phyloP scores from a whole-genome alignment of 2,888 invertebrate genomes.

The Metacarcinus magister region DNA sequence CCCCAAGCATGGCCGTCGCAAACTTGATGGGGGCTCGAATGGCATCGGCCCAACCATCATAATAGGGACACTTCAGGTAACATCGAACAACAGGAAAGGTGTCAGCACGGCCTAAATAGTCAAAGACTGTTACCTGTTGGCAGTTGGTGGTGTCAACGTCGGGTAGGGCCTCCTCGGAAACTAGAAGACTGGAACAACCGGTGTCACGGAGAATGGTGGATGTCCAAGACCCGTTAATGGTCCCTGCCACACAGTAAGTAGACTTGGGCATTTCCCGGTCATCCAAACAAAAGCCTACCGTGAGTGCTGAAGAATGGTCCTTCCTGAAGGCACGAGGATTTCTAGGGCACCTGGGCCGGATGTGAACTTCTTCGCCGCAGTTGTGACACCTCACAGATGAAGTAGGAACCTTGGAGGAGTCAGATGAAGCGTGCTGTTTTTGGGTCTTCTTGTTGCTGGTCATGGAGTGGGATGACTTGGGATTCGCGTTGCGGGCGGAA shows the following conservation, averaged over 20 bases:
- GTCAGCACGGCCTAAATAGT: conserved; percentile 63
- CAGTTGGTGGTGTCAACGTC: conserved; percentile 18
- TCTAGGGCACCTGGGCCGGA: conserved; percentile 50
- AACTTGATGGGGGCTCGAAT: conserved; percentile 64
- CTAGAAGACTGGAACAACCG: conserved; percentile 47
- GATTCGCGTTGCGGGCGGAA: background rate
- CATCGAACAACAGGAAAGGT: conserved; percentile 4
- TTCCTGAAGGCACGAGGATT: no score
- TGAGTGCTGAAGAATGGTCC: no score
- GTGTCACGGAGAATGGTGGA: conserved; percentile 43
- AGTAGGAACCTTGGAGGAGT: background rate
- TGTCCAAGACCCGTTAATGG: conserved; percentile 44
- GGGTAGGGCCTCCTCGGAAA: conserved; percentile 51
- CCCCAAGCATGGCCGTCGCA: conserved; percentile 48
- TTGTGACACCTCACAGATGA: conserved; percentile 35
- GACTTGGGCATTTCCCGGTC: background rate
- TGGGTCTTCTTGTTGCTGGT: background rate
- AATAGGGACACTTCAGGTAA: conserved; percentile 59
- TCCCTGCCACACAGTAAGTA: background rate
- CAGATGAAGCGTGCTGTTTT: background rate
- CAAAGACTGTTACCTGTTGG: background rate
- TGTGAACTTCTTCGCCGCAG: conserved; percentile 45
- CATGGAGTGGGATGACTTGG: background rate
- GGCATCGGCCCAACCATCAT: conserved; percentile 60
- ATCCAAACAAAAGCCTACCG: conserved; percentile 30